Conservation (phyloP, 2,797 vertebrate species). For the Pangasius macronema region DNA sequence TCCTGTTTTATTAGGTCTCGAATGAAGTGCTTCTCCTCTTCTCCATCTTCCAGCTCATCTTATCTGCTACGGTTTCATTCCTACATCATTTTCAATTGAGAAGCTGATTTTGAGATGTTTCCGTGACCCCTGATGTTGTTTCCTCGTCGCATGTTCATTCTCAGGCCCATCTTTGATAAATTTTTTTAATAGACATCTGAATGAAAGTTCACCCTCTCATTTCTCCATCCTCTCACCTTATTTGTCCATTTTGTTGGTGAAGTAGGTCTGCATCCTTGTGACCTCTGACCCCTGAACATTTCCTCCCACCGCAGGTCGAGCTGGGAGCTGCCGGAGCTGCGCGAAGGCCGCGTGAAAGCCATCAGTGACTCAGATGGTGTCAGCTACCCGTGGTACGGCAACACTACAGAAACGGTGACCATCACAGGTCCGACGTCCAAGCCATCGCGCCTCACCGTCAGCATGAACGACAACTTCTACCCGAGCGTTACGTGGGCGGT, state of each 20-base stretch:
- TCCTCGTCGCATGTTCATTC: neutral
- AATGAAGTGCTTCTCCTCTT: neutral
- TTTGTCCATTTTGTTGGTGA: neutral
- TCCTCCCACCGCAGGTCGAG: constrained; percentile 82
- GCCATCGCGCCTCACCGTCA: constrained; percentile 92
- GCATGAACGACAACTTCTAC: constrained; percentile 99
- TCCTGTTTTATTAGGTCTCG: neutral
- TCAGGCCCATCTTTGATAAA: neutral
- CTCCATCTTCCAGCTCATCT: neutral
- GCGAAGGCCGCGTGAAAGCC: constrained; percentile 95
- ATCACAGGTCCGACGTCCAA: constrained; percentile 93
- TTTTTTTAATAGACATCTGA: neutral
- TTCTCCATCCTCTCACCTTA: constrained; percentile 3
- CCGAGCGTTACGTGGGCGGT: constrained; percentile 99
- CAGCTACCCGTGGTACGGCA: constrained; percentile 99
- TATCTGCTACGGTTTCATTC: neutral
- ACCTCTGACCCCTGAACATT: constrained; percentile 4
- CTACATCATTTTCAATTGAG: neutral
- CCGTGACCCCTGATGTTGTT: neutral
- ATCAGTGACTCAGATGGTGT: constrained; percentile 98
- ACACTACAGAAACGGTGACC: constrained; percentile 97
- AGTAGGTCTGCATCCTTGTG: neutral
- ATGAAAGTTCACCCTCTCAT: neutral
- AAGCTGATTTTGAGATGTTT: neutral
- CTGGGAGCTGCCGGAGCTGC: constrained; percentile 96